Percentiles rank a stretch among this genome's conserved stretches.
Conservation (phyloP, 2,888 invertebrate species). For the Melieria omissa region DNA sequence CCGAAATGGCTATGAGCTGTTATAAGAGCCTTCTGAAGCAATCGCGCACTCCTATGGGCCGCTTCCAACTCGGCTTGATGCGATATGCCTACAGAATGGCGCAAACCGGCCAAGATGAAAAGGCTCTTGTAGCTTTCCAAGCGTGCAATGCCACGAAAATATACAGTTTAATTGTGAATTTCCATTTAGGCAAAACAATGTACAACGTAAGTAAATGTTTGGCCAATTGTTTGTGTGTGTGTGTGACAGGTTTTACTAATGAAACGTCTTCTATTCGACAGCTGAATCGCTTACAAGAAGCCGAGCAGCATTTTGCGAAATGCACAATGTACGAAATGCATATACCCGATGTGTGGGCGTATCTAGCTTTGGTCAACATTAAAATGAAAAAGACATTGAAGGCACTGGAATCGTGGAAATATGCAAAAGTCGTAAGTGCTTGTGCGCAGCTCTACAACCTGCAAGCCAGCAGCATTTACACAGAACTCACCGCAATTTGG, state of each 20-base stretch:
- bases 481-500: too few relatives aligned
- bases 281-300: constrained; percentile 40
- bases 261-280: constrained; percentile 3
- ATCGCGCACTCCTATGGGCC: background rate
- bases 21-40: constrained; percentile 42
- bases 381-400: constrained; percentile 48
- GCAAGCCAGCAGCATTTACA: too few relatives aligned
- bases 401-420: constrained; percentile 57
- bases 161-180: constrained; percentile 28
- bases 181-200: constrained; percentile 39
- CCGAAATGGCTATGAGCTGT: constrained; percentile 41
- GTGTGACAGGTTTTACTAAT: background rate
- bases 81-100: constrained; percentile 51
- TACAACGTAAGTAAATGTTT: constrained; percentile 34
- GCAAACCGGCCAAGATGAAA: constrained; percentile 25
- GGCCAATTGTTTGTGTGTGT: too few relatives aligned
- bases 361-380: constrained; percentile 53
- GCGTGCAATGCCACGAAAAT: constrained; percentile 25
- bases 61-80: constrained; percentile 43
- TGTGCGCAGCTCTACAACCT: background rate
- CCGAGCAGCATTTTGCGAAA: constrained; percentile 46
- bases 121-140: constrained; percentile 39
- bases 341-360: constrained; percentile 55
- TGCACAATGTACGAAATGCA: constrained; percentile 47
- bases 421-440: constrained; percentile 49